Percentiles rank a stretch among this genome's conserved stretches.
These are phyloP conservation scores for Sigmodon hispidus DNA, from an alignment of 2,113 vertebrate genomes.

Conservation along the genomic window DNA sequence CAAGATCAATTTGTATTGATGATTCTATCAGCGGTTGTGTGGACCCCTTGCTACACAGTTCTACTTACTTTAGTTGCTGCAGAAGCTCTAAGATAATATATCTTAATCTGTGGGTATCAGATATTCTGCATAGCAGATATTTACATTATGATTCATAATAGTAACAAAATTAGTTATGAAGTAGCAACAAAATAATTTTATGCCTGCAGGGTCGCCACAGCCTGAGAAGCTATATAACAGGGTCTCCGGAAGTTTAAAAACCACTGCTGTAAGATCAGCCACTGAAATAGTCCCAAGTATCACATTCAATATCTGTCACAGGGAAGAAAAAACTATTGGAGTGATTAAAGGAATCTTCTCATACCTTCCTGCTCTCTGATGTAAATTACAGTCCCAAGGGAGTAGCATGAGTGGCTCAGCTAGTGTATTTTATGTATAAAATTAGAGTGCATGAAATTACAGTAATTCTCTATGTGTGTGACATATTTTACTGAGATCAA, in stretches of 20 bases:
- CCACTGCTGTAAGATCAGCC: not conserved
- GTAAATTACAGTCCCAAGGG: not conserved
- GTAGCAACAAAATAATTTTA: not conserved
- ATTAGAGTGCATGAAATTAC: not conserved
- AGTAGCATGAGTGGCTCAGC: not conserved
- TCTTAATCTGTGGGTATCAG: not conserved
- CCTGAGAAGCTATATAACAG: not conserved
- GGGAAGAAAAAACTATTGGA: not conserved
- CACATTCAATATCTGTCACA: not conserved
- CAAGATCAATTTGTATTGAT: conserved; percentile 53
- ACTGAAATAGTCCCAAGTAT: not conserved
- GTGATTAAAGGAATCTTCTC: not conserved
- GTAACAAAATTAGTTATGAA: not conserved
- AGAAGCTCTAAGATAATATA: not conserved
- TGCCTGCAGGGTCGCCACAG: not conserved
- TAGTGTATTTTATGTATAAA: not conserved
- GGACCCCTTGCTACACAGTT: accelerated
- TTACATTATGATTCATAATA: not conserved
- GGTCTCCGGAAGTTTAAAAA: not conserved
- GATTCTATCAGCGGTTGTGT: not conserved
- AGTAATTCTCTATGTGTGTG: not conserved
- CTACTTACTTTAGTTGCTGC: conserved; percentile 18
- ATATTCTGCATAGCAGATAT: not conserved
- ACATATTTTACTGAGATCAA: not conserved
- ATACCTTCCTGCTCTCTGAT: not conserved